Evolutionary conservation across 2,888 invertebrate species (phyloP), one percentile per base, ranked within the genome.

Genomic region (Agonopterix arenella): DNA sequence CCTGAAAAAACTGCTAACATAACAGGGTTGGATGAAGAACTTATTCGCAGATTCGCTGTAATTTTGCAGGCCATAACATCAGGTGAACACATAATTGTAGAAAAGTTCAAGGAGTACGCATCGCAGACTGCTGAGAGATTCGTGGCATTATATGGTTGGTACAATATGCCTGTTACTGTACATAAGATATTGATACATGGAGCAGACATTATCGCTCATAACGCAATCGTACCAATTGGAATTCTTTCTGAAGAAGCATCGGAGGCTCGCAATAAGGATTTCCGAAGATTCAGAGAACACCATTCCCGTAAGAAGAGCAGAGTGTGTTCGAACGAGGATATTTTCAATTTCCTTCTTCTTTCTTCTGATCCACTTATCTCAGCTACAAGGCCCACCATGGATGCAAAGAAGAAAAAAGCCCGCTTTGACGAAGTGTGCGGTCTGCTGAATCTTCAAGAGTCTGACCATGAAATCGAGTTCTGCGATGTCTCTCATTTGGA

Each of bases 1-100:
- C 53, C 58, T 8, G 38, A 53, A 10, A 59, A 56, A 53, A 57
- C 56, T 45, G 59, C 60, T 37, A 52, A 45, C 8, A 58, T 59
- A 8, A 60, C 55, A 9, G 37, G 37, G 10, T 10, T 37, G 10
- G 37, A 37, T 37, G 10, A 37, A 37, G 52, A 53, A 1, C 42
- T 55, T 5, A 37, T 58, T 5, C 18, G 47, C 1, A 51, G 55
- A 47, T 58, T 55, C 51, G 54, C 55, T 11, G 50, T 56, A 2
- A 54, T 54, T 51, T 45, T 57, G 36, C 53, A 58, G 42, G 55
- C 53, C 36, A 53, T 53, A 13, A 48, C 56, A 45, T 57, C 53
- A 10, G 51, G 52, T 1, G 45, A 54, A 40, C 5, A 13, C 3
- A 45, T 57, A 9, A 28, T 51, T 48, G 40, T 49, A 0, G 7